Conservation (phyloP, 2,888 invertebrate species). For the Heliconius aoede region DNA sequence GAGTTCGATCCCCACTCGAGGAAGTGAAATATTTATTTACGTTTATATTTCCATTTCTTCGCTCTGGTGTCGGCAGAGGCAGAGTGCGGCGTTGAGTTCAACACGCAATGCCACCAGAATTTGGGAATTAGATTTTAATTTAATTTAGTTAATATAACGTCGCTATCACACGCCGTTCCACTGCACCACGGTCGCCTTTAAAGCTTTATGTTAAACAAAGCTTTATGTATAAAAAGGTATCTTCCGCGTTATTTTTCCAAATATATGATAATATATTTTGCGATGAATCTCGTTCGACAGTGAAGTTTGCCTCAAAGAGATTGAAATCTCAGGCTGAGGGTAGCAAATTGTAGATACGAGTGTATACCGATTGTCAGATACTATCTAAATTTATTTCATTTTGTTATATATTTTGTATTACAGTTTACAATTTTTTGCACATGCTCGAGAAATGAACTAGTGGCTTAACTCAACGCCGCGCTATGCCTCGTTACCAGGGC, state of each 20-base stretch:
- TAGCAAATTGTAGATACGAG: constrained; percentile 27
- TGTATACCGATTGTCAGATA: constrained; percentile 6
- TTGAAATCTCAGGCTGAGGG: constrained; percentile 21
- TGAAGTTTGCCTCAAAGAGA: constrained; percentile 6
- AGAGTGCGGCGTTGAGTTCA: not conserved
- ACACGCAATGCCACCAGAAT: too few species aligned
- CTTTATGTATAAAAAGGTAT: not conserved
- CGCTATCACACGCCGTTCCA: too few species aligned
- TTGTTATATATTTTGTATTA: not conserved
- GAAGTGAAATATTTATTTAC: not conserved
- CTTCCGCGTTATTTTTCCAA: not conserved
- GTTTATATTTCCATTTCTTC: not conserved
- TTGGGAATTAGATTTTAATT: too few species aligned
- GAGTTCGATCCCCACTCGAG: not conserved
- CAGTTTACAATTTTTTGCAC: not conserved
- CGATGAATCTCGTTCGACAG: constrained; percentile 15
- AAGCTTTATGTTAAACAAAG: not conserved
- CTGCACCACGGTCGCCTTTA: not conserved
- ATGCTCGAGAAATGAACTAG: too few species aligned
- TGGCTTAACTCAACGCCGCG: too few species aligned
- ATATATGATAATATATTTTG: constrained; percentile 15
- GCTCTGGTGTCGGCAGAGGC: not conserved
- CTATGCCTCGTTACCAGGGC: too few species aligned
- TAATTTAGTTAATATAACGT: too few species aligned
- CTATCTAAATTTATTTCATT: not conserved